Evolutionary conservation across 2,888 invertebrate species (phyloP), one percentile per base, ranked within the genome.

Genomic region (Noctua janthe): DNA sequence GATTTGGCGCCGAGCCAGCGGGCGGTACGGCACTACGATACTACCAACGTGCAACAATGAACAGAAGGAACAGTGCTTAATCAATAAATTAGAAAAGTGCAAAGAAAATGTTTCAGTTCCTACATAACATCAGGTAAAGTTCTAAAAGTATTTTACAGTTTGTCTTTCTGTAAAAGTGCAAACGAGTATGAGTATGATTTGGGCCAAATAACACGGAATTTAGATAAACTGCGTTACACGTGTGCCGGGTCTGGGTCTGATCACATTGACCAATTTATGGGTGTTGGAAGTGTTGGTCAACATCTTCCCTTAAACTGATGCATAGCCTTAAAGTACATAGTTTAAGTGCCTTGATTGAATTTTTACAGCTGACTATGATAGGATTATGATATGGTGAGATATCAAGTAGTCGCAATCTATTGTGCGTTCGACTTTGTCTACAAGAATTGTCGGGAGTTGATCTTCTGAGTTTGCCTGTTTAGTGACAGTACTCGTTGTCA

Each of bases 1-100:
- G 91, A 91, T 92, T 93, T 93, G 92, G 92, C 92, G 15, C 39
- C 72, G 78, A 76, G 90, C 94, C 94, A 94, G 76, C 84, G 70
- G 71, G 80, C 75, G 76, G 81, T 86, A 85, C 81, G 72, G 77
- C 82, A 76, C 76, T 54, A 76, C 67, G 39, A 64, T 59, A 66
- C 39, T 35, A 29, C 51, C 71, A 74, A 59, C 66, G 8, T 20
- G 35, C n/a, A 39, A 29, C 7, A 5, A 13, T n/a, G 2, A 2
- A 15, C 70, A 80, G 73, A 84, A 84, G 77, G 29, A 2, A 43
- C 39, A 29, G 6, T 51, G 11, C 17, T 62, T 39, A 10, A 3
- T 23, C 6, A 20, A 66, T 59, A 1, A 56, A 43, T 71, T 59
- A 59, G 6, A 47, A 59, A 35, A 51, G 51, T 29, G 15, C 20